Evolutionary conservation across 2,113 vertebrate genomes (phyloP).

Genomic region (Thryonomys swinderianus): DNA sequence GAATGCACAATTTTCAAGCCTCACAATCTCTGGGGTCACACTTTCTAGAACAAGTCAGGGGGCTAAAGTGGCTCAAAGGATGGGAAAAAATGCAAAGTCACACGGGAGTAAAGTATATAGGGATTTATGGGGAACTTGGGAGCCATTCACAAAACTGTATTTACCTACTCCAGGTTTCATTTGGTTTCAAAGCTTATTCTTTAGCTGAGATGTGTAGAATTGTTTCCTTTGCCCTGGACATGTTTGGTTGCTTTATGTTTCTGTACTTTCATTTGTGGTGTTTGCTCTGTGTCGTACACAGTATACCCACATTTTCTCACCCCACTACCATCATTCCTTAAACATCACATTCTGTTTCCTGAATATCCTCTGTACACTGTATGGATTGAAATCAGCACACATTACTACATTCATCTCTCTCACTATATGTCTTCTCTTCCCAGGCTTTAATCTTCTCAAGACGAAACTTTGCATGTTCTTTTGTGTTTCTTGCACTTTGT

Average conservation of each 20-base stretch:
- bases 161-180: neutral
- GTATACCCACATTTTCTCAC: neutral
- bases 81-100: neutral
- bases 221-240: neutral
- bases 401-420: neutral
- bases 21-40: neutral
- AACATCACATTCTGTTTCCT: neutral
- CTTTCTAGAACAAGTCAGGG: slow-evolving; percentile 47
- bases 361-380: neutral
- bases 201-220: slow-evolving; percentile 2
- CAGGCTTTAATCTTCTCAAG: slow-evolving; percentile 19
- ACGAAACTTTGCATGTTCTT: slow-evolving; percentile 3
- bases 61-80: neutral
- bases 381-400: neutral
- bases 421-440: neutral
- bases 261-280: neutral
- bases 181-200: slow-evolving; percentile 42
- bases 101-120: neutral
- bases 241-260: neutral
- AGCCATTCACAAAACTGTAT: neutral
- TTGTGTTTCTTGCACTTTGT: neutral
- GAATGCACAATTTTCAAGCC: neutral
- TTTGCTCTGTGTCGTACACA: neutral
- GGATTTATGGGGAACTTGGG: slow-evolving; percentile 7
- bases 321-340: neutral